Base-by-base conservation (phyloP, 2,797 vertebrate genomes). In the Pseudochromis fuscus region DNA sequence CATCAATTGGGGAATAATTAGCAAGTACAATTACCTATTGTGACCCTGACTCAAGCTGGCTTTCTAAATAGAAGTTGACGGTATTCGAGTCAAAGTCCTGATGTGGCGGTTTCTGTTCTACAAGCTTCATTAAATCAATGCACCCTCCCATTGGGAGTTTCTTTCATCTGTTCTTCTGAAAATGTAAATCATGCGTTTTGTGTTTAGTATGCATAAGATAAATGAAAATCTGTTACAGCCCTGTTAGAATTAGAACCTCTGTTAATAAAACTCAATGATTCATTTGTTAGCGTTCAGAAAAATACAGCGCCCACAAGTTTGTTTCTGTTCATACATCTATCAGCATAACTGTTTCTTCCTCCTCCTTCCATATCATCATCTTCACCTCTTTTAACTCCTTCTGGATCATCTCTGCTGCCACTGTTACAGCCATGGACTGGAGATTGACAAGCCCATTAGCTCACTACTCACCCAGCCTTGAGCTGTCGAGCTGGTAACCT, bases 1-100 rank as follows among this genome's bases (percentile, higher is more conserved):
- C 9, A 19, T 72, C 51, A 62, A 65, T 53, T 67, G 28, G 55
- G 45, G n/a, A 70, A 53, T 64, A 2, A 58, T 58, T 71, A 42
- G 48, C 19, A 73, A 40, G 44, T 28, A 7, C 65, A 59, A 48
- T 45, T 33, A 59, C 19, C 42, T 18, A 15, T 24, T 4, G 4
- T 52, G 12, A 57, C 19, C 7, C 21, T 18, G 31, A 70, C 37
- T 67, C 46, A 45, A 40, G 40, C 28, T 40, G 37, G 6, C 50
- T 48, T 51, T 63, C 35, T 57, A 40, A 56, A 55, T 52, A 37
- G 35, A 44, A 46, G 31, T 38, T 27, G 2, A 56, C 16, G 28
- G 18, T 37, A 37, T 53, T 60, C 19, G 21, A 65, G 5, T 46
- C 19, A 0, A 33, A 59, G 51, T 42, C 15, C 25, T 63, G 40